Percentiles rank a stretch among this genome's conserved stretches.
phyloP scores from a whole-genome alignment of 1,140 invertebrate species.

The Lamellibrachia luymesi region DNA sequence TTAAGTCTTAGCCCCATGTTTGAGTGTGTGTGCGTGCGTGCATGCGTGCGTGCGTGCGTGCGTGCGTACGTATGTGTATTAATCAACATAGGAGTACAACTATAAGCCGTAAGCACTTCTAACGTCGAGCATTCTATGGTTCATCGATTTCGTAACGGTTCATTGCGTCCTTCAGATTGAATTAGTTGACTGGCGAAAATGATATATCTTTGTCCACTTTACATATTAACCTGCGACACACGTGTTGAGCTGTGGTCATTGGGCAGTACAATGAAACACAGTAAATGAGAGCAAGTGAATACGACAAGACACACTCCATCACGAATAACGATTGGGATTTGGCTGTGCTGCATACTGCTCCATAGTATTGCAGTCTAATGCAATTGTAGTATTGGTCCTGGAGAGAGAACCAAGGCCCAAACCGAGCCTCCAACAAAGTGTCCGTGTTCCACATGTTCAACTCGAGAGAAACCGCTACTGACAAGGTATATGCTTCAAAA shows the following conservation, averaged over 20 bases:
- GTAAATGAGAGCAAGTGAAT: not conserved
- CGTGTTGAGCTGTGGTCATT: not conserved
- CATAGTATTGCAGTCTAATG: not conserved
- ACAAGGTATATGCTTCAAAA: not conserved
- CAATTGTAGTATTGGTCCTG: not conserved
- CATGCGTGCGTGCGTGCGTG: too few species aligned
- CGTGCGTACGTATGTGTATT: not conserved
- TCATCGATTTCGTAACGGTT: not conserved
- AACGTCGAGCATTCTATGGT: not conserved
- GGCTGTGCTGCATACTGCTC: not conserved
- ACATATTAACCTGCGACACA: not conserved
- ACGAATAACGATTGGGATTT: not conserved
- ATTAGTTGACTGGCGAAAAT: not conserved
- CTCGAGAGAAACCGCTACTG: not conserved
- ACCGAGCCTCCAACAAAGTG: not conserved
- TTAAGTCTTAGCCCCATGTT: not conserved
- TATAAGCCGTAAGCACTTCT: not conserved
- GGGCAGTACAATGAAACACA: not conserved
- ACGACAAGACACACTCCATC: not conserved
- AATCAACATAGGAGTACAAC: not conserved
- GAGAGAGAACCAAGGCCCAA: not conserved
- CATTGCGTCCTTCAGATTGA: not conserved
- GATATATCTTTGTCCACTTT: not conserved
- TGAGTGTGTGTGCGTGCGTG: not conserved
- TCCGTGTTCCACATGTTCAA: too few species aligned